Conservation (phyloP, 2,113 vertebrate species). For the Chlorocebus sabaeus region DNA sequence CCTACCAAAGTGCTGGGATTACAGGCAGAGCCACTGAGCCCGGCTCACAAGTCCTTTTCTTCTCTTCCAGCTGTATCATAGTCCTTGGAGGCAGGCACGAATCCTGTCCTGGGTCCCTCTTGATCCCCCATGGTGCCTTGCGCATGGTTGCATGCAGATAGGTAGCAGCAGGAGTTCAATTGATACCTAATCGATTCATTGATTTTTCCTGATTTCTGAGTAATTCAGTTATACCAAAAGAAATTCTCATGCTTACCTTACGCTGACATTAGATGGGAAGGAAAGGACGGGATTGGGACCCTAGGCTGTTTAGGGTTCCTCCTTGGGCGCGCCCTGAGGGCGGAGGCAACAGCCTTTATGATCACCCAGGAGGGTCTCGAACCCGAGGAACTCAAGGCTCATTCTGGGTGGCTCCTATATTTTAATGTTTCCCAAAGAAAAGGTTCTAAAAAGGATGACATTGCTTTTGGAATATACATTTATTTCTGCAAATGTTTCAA, state of each 20-base stretch:
- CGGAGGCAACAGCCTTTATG: rapidly evolving
- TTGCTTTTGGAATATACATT: not conserved
- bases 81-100: not conserved
- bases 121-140: rapidly evolving
- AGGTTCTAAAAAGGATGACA: rapidly evolving
- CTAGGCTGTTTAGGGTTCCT: not conserved
- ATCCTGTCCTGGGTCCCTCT: not conserved
- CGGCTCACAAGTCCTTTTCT: not conserved
- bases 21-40: too few relatives aligned
- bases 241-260: not conserved
- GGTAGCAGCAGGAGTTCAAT: too few relatives aligned
- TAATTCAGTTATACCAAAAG: not conserved
- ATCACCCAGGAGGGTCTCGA: not conserved
- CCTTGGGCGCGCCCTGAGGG: rapidly evolving
- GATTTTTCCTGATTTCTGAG: not conserved
- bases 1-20: too few relatives aligned
- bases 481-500: not conserved
- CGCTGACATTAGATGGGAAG: rapidly evolving
- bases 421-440: not conserved
- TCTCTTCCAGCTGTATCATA: not conserved
- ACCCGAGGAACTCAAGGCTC: rapidly evolving
- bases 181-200: rapidly evolving
- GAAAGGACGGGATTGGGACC: not conserved
- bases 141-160: not conserved
- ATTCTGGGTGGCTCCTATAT: not conserved